Conservation (phyloP, 2,888 invertebrate species). For the Dicycla oo region DNA sequence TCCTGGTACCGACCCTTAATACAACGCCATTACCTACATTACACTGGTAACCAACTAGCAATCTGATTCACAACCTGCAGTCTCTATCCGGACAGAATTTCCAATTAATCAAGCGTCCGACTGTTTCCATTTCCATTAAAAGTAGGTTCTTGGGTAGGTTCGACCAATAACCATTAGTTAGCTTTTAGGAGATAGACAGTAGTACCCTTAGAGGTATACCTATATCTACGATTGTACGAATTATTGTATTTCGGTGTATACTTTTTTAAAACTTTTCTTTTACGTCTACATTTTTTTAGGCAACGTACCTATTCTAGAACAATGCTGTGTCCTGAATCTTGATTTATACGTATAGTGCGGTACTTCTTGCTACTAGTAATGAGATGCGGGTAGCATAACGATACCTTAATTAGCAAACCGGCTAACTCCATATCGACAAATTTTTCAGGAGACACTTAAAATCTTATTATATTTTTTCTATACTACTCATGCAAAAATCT, state of each 20-base stretch:
- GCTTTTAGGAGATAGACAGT: conserved; percentile 5
- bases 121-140: conserved; percentile 35
- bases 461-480: too few species aligned
- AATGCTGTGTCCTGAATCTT: conserved; percentile 12
- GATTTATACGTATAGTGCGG: conserved; percentile 23
- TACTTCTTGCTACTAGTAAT: conserved; percentile 12
- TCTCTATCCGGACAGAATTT: conserved; percentile 13
- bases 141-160: conserved; percentile 10
- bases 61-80: conserved; percentile 14
- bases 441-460: too few species aligned
- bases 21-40: too few species aligned
- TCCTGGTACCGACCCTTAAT: too few species aligned
- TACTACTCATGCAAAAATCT: too few species aligned
- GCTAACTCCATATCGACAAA: too few species aligned
- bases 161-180: conserved; percentile 1
- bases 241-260: too few species aligned
- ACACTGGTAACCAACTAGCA: too few species aligned
- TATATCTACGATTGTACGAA: background rate
- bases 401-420: too few species aligned
- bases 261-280: too few species aligned
- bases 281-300: background rate
- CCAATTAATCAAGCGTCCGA: conserved; percentile 31
- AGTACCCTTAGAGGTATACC: too few species aligned
- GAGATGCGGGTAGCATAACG: background rate
- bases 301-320: background rate